Base-by-base conservation (phyloP, 2,113 vertebrate species). In the Sula dactylatra region DNA sequence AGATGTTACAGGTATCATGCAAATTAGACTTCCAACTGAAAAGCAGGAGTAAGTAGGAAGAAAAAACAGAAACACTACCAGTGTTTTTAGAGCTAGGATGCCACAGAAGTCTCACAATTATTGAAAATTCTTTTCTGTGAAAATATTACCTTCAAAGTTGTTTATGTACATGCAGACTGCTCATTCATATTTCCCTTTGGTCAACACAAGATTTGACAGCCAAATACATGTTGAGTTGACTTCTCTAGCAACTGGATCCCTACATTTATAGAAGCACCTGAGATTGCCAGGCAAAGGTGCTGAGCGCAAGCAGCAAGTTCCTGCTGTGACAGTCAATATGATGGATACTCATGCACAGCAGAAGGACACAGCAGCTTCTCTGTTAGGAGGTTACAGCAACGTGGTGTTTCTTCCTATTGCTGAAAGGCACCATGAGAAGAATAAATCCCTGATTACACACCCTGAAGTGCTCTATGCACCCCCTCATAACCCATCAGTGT, bases 401-500 rank as follows among this genome's bases (percentile, higher is more conserved):
- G 36, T 13, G 29, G 27, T 16, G 7, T 44, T 92, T 86, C 66
- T 62, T 81, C 56, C 72, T 58, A 25, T 59, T 65, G n/a, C 45
- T 91, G 29, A 49, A 52, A 86, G 55, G 44, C 13, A 77, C 25
- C 0, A 1, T 8, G 16, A 90, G 54, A 90, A 93, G 44, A 94
- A 73, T 24, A 44, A 70, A 66, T 25, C 13, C 59, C 76, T 36
- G 36, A 56, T 58, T 47, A 73, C 58, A 65, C 19, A 84, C 25
- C 11, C 72, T 82, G 45, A 84, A 78, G 34, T 16, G 25, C 61
- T 89, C 64, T 59, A 15, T 45, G 70, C 22, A 67, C 55, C 18
- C 65, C 34, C 36, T 78, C 47, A 56, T 8, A 56, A 24, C 8
- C 10, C 4, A 3, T 20, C 31, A n/a, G 0, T 3, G 6, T 1